Evolutionary conservation across 2,888 invertebrate genomes (phyloP).

Genomic region (Drosophila silvestris): DNA sequence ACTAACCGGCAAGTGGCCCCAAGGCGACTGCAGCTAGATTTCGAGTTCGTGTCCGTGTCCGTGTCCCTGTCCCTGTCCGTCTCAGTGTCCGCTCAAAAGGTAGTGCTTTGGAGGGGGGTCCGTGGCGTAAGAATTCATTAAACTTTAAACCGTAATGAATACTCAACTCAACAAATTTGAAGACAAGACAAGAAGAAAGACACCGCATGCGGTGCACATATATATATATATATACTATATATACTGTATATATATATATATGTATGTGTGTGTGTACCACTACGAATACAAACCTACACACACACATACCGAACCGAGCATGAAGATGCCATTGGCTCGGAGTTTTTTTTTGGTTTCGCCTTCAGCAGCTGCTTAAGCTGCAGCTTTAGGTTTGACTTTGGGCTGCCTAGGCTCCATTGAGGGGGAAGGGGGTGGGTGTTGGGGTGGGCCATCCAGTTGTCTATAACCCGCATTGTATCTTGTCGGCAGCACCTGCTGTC

Average conservation of each 20-base stretch:
- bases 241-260: background rate
- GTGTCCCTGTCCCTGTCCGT: background rate
- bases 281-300: background rate
- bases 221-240: background rate
- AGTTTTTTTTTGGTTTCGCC: slow-evolving; percentile 20
- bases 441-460: slow-evolving; percentile 12
- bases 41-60: slow-evolving; percentile 1
- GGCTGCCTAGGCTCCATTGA: slow-evolving; percentile 4
- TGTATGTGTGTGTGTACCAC: background rate
- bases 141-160: slow-evolving; percentile 67
- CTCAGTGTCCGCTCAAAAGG: background rate
- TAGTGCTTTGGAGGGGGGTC: background rate
- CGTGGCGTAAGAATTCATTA: slow-evolving; percentile 60
- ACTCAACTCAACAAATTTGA: slow-evolving; percentile 51
- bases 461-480: slow-evolving; percentile 23
- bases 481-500: slow-evolving; percentile 26
- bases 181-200: slow-evolving; percentile 39
- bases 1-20: slow-evolving; percentile 56
- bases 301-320: background rate
- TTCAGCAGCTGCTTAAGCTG: slow-evolving; percentile 12
- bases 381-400: slow-evolving; percentile 12
- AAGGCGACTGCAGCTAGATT: slow-evolving; percentile 33
- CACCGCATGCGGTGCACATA: slow-evolving; percentile 35
- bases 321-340: background rate
- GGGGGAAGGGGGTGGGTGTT: background rate